Percentiles rank a stretch among this genome's conserved stretches.
These are phyloP conservation scores for Pogonomyrmex californicus DNA, from an alignment of 1,140 invertebrate genomes.

Conservation along the genomic window DNA sequence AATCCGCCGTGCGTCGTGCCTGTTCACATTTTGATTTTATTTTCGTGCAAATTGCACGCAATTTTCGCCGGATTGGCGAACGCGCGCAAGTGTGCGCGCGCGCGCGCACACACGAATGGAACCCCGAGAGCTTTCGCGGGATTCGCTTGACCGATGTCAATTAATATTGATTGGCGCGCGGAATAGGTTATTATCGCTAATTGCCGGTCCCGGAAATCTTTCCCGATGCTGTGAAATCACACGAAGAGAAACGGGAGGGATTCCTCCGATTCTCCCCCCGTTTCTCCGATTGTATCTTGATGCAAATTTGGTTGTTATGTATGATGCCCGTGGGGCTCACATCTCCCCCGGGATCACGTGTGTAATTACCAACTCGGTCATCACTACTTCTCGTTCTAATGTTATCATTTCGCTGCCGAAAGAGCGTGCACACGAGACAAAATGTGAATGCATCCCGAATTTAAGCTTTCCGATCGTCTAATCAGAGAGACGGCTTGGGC, in stretches of 20 bases:
- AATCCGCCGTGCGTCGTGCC: constrained; percentile 50
- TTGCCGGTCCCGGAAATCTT: constrained; percentile 69
- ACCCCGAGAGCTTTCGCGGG: constrained; percentile 46
- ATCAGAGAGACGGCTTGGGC: constrained; percentile 13
- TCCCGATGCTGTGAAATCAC: not conserved
- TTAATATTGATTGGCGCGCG: constrained; percentile 76
- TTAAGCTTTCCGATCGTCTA: constrained; percentile 43
- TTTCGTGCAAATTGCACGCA: constrained; percentile 68
- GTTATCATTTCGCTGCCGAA: constrained; percentile 36
- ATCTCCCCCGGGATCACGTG: constrained; percentile 40
- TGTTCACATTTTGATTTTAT: constrained; percentile 62
- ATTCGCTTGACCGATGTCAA: constrained; percentile 69
- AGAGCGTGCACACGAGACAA: not conserved
- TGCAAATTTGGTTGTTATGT: constrained; percentile 72
- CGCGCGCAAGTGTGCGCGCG: constrained; percentile 61
- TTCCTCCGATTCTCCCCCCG: constrained; percentile 23
- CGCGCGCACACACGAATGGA: constrained; percentile 42
- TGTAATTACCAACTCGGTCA: constrained; percentile 58
- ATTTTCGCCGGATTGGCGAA: constrained; percentile 62
- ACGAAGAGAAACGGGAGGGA: no score
- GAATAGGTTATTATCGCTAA: constrained; percentile 76
- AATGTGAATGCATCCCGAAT: constrained; percentile 29
- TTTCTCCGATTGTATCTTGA: constrained; percentile 67
- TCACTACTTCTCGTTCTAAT: constrained; percentile 47
- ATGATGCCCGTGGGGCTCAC: not conserved